phyloP scores from a whole-genome alignment of 2,888 invertebrate genomes.

The Exocentrus adspersus region DNA sequence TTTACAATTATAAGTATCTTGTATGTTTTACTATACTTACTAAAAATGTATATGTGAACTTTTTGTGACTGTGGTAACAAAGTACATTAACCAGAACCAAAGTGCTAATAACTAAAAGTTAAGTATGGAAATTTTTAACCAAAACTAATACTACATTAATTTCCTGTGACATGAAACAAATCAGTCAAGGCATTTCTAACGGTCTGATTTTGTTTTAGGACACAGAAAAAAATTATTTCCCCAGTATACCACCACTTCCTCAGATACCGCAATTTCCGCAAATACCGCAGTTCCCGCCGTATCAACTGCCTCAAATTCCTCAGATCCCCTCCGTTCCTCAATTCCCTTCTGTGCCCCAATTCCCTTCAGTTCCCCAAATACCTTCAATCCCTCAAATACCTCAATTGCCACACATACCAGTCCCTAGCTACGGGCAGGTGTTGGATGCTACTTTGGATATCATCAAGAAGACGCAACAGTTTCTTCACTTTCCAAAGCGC shows the following conservation, averaged over 20 bases:
- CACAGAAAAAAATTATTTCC: neutral
- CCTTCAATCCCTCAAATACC: conserved; percentile 11
- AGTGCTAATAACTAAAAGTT: too few species aligned
- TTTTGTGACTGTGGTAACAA: neutral
- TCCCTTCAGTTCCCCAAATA: neutral
- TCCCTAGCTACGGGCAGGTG: conserved; percentile 17
- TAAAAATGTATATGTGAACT: too few species aligned
- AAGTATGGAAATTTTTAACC: too few species aligned
- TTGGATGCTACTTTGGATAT: conserved; percentile 29
- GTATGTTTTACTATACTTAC: too few species aligned
- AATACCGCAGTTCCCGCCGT: neutral
- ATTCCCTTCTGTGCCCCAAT: conserved; percentile 11
- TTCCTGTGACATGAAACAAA: too few species aligned
- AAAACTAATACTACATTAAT: too few species aligned
- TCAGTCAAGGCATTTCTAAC: too few species aligned
- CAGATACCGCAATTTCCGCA: conserved; percentile 26
- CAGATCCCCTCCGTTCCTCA: conserved; percentile 20
- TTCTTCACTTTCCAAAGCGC: conserved; percentile 21
- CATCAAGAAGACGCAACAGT: conserved; percentile 38
- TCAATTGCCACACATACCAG: conserved; percentile 9
- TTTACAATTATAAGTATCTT: too few species aligned
- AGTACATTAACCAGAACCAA: neutral
- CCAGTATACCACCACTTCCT: conserved; percentile 8
- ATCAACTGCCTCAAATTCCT: conserved; percentile 5
- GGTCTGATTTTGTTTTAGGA: conserved; percentile 7